Base-by-base conservation (phyloP, 1,140 invertebrate genomes). In the Ceratina japonica region DNA sequence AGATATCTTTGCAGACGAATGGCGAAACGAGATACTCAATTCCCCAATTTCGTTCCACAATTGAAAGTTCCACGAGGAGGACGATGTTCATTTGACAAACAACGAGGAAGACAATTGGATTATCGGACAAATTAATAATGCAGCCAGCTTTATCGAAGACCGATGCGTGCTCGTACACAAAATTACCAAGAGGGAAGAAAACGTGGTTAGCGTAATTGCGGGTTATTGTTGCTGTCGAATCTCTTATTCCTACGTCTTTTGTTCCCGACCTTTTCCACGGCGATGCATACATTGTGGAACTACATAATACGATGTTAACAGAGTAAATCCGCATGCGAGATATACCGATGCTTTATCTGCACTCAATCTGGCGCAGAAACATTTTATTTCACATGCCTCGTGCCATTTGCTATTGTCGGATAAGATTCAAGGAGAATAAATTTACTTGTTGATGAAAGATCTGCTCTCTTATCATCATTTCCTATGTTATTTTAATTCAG, bases 61-160 rank as follows among this genome's bases (percentile, higher is more conserved):
- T 13, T n/a, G 5, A 3, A 22, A 4, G 18, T 44, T 44, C 37
- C 7, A 5, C 1, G 1, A 31, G 0, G 1, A 7, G 13, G 5
- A 18, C 24, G 51, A 68, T 54, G 24, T 31, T 51, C 37, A 54
- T 54, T 74, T 12, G 12, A 56, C 49, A 59, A 22, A 13, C 59
- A 75, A 27, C 20, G 27, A 52, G 24, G 52, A 24, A 15, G 10
- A 12, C 31, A 66, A n/a, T 61, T 44, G 61, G 65, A 37, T 73
- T 82, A 72, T 83, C 54, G 54, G 72, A 49, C 22, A 64, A 49
- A 59, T 59, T 68, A 75, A 75, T 68, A 49, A 59, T 18, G 22
- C 20, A 15, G 52, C 20, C 20, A n/a, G 68, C 1, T 20, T 8
- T 1, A 18, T 24, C 3, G 49, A 64, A 37, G 20, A 22, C 37